Evolutionary conservation across 1,140 invertebrate genomes (phyloP), one percentile per base, ranked within the genome.

Genomic region (Pentalonia nigronervosa): DNA sequence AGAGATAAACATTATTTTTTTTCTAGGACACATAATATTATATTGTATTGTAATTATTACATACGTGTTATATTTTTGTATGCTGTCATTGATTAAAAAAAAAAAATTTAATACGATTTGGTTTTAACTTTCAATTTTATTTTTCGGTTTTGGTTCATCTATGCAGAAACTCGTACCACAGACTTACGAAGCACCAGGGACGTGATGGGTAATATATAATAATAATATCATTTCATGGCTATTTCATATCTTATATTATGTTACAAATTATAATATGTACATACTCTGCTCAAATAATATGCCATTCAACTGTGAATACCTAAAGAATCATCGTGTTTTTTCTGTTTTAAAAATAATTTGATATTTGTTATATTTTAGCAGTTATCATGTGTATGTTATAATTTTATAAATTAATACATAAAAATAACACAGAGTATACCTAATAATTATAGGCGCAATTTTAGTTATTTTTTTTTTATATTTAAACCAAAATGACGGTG

Each of bases 141-240:
- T 88, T 50, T 88, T 50, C 47, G 86, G 48, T 48, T 50, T 47
- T 50, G 48, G 88, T 56, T 21, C 88, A 41, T 90, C 88, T 60
- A 89, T 90, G 89, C 53, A 36, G 89, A 90, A 60, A 90, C 89
- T 60, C 89, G 53, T 90, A 30, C 23, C 7, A 36, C 53, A 90
- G 36, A 90, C 53, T 60, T 17, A 30, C 89, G n/a, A 90, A 90
- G 25, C 36, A 60, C 89, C 53, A 17, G 89, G 89, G 25, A 90
- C 89, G 89, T 90, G 36, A 90, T 90, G 89, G 89, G 89, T 90
- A 90, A 90, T n/a, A 14, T 53, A 23, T 34, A 45, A 23, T 86
- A 30, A 86, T 47, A 30, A 45, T 11, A 47, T 14, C 14, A 48
- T 47, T 30, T 36, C 1, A 7, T 25, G 36, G 2, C 34, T 23